Base-by-base conservation (phyloP, 2,888 invertebrate genomes). In the Trypoxylon attenuatum region DNA sequence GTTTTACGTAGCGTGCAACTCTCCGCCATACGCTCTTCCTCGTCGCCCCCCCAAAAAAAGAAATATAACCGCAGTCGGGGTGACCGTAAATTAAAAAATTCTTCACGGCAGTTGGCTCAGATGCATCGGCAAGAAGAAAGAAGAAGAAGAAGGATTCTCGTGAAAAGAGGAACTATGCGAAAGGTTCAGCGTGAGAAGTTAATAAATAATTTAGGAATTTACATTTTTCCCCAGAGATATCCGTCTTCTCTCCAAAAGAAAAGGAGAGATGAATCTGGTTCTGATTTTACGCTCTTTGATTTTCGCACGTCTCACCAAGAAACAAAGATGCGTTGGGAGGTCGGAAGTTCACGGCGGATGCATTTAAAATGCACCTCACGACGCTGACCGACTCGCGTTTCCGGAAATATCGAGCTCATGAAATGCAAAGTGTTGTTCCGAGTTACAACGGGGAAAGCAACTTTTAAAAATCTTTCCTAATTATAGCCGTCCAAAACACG, bases 251-350 rank as follows among this genome's bases (percentile, higher is more conserved):
- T 10, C 33, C n/a, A 13, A 33, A 8, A n/a, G 33, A 33, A n/a
- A n/a, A n/a, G n/a, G n/a, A n/a, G n/a, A n/a, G n/a, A n/a, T n/a
- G n/a, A n/a, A n/a, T n/a, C n/a, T n/a, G n/a, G 33, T 33, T 33
- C 33, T 33, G 33, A 33, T 33, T 33, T 33, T 33, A 33, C 33
- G 33, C 33, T 33, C 33, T 33, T 33, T 33, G 33, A 33, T 33
- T 33, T 33, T 33, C 33, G 8, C 33, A 33, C 33, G 33, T 33
- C 33, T 33, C 33, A 10, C 33, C 13, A 13, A 13, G 10, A n/a
- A n/a, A n/a, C n/a, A n/a, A 33, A 33, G 33, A 33, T 33, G 13
- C 33, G n/a, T 1, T 10, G n/a, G 13, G 33, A 33, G 33, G n/a
- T n/a, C 33, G 33, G 33, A 33, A 13, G n/a, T 33, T 33, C 33